Evolutionary conservation across 2,888 invertebrate genomes (phyloP).

Genomic region (Mesorhabditis spiculigera): DNA sequence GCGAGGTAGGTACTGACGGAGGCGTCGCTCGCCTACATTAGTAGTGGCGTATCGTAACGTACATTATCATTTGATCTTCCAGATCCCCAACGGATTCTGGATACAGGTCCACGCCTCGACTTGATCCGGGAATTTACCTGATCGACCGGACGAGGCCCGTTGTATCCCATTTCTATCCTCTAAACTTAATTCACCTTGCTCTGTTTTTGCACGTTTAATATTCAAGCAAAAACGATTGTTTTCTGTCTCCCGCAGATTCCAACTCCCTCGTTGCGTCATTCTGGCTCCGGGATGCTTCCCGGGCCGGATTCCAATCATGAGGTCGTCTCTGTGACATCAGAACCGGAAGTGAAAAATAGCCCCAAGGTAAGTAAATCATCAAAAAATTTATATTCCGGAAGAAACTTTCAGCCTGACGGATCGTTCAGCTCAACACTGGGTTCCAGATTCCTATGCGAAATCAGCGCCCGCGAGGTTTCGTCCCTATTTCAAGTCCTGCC

Average conservation of each 20-base stretch:
- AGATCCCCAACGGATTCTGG: slow-evolving; percentile 16
- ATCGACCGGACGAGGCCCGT: neutral
- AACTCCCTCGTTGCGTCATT: neutral
- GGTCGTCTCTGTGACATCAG: neutral
- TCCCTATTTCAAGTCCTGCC: neutral
- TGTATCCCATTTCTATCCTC: too few relatives aligned
- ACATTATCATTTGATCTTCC: neutral
- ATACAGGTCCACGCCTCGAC: slow-evolving; percentile 18
- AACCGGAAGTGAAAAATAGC: neutral
- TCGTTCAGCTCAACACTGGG: too few relatives aligned
- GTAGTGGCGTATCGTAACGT: too few relatives aligned
- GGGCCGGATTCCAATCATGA: neutral
- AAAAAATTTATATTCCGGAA: neutral
- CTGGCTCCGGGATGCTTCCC: neutral
- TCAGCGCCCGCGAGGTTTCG: neutral
- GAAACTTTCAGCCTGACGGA: too few relatives aligned
- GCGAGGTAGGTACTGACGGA: neutral
- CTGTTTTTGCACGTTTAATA: too few relatives aligned
- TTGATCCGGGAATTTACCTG: neutral
- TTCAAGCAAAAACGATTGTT: too few relatives aligned
- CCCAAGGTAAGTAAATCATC: neutral
- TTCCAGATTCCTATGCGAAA: neutral
- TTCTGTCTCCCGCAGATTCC: neutral
- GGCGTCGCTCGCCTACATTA: too few relatives aligned
- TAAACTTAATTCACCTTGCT: too few relatives aligned